Evolutionary conservation across 2,113 vertebrate genomes (phyloP).

Genomic region (Isichthys henryi): DNA sequence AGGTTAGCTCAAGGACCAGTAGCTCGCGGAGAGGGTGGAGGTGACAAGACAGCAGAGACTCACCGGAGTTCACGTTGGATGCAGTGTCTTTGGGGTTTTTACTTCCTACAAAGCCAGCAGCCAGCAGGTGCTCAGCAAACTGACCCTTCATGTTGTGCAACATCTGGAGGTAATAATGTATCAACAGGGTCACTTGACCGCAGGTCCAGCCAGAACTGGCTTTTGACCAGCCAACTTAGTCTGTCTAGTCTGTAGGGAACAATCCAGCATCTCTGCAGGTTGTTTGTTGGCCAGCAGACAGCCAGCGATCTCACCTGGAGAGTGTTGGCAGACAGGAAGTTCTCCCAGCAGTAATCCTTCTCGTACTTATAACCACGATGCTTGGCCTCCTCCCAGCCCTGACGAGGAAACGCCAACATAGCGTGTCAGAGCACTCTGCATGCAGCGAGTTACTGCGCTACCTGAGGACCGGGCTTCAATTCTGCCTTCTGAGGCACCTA

Average conservation of each 20-base stretch:
- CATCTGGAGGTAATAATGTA: conserved; percentile 66
- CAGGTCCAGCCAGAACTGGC: not conserved
- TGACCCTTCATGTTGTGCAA: conserved; percentile 95
- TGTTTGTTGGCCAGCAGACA: not conserved
- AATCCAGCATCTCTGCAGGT: not conserved
- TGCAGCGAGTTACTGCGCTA: not conserved
- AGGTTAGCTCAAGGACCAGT: not conserved
- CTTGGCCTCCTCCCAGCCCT: conserved; percentile 93
- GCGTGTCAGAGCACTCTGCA: not conserved
- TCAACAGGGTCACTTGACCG: not conserved
- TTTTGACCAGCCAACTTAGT: not conserved
- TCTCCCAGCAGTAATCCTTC: conserved; percentile 92
- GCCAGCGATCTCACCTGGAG: conserved; percentile 70
- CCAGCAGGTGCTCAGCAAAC: conserved; percentile 89
- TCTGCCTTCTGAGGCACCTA: conserved; percentile 38
- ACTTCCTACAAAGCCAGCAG: conserved; percentile 83
- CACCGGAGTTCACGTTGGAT: conserved; percentile 92
- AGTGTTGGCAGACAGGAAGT: conserved; percentile 89
- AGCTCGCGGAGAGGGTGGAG: not conserved
- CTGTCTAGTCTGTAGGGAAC: not conserved
- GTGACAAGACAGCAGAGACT: not conserved
- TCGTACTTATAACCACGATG: conserved; percentile 71
- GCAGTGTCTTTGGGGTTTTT: conserved; percentile 77
- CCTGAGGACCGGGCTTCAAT: not conserved
- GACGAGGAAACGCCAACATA: conserved; percentile 11